These are phyloP conservation scores for Lasioglossum pauxillum DNA, from an alignment of 2,888 invertebrate genomes.

Conservation along the genomic window DNA sequence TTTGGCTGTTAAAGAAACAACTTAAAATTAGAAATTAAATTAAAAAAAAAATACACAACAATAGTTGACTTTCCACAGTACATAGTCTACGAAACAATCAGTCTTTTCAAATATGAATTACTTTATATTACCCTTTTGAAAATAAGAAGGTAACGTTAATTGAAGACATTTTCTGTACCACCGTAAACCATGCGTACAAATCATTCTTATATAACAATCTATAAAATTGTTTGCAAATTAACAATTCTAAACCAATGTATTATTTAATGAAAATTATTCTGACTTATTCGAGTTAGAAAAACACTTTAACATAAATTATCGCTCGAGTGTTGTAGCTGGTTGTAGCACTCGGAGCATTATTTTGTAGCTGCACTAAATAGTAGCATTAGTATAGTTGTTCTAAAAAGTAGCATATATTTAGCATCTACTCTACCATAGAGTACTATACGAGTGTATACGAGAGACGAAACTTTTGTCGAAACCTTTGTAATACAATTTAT, in stretches of 20 bases:
- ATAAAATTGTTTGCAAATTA: background rate
- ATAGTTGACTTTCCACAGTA: background rate
- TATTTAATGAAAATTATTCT: background rate
- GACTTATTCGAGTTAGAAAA: background rate
- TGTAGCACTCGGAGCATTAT: background rate
- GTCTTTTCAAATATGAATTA: background rate
- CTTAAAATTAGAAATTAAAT: background rate
- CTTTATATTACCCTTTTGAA: constrained; percentile 12
- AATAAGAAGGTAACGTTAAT: background rate
- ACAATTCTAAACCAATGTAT: background rate
- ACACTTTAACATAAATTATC: background rate
- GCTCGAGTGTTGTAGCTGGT: background rate
- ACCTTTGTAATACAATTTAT: too few species aligned
- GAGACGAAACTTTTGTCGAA: too few species aligned
- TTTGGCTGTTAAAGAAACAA: constrained; percentile 22
- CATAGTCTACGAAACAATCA: background rate
- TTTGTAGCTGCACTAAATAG: background rate
- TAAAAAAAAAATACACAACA: background rate
- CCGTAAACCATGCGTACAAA: constrained; percentile 8
- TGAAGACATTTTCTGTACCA: constrained; percentile 12
- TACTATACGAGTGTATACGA: too few species aligned
- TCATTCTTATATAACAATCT: constrained; percentile 6
- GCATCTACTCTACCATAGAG: too few species aligned
- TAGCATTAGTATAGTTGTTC: background rate
- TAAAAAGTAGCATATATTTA: too few species aligned